These are phyloP conservation scores for Psephotus haematonotus DNA, from an alignment of 2,113 vertebrate species.

Conservation along the genomic window DNA sequence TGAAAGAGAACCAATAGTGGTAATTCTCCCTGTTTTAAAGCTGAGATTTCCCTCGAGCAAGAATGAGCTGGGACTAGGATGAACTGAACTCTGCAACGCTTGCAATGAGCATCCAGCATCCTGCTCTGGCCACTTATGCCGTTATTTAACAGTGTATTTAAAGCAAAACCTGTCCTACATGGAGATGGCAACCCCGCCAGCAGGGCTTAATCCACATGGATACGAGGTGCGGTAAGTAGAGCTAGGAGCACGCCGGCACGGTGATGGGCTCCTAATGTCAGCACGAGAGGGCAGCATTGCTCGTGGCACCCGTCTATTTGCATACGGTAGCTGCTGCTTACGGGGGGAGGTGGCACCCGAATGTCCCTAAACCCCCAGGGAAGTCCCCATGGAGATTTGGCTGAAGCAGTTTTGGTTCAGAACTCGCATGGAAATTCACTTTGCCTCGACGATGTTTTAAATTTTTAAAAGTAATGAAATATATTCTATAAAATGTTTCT, in stretches of 20 bases:
- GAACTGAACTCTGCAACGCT: background rate
- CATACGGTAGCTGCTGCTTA: background rate
- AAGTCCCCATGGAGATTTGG: rapidly evolving
- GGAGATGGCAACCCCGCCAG: rapidly evolving
- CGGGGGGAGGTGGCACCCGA: background rate
- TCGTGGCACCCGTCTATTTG: background rate
- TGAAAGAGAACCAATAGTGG: background rate
- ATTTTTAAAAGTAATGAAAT: background rate
- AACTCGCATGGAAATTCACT: background rate
- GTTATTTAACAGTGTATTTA: no score
- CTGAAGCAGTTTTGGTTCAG: rapidly evolving
- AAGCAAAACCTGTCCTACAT: rapidly evolving
- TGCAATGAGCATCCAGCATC: rapidly evolving
- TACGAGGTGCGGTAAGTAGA: no score
- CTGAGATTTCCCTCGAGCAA: background rate
- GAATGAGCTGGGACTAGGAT: background rate
- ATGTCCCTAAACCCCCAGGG: background rate
- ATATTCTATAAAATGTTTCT: background rate
- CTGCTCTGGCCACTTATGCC: background rate
- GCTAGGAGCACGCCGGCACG: background rate
- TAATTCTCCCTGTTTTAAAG: background rate
- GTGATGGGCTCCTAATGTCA: background rate
- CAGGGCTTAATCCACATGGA: background rate
- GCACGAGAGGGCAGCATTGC: slow-evolving; percentile 16
- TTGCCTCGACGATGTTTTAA: no score